Conservation (phyloP, 2,113 vertebrate species). For the Pungitius pungitius region DNA sequence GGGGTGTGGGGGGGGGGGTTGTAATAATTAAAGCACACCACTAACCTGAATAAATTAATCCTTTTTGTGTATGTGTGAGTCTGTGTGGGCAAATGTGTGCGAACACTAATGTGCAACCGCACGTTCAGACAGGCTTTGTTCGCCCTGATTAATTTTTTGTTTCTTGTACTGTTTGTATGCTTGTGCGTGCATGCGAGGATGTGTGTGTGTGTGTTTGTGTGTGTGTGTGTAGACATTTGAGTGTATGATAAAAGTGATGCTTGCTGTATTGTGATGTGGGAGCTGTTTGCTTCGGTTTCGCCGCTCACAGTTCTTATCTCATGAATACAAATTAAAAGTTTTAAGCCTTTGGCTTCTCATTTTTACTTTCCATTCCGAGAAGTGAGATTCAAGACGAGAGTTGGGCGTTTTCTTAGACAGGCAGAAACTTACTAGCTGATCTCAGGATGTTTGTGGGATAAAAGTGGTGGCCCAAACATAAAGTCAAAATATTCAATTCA, state of each 20-base stretch:
- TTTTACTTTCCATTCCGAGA: slow-evolving; percentile 39
- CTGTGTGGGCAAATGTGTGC: slow-evolving; percentile 10
- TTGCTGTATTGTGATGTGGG: slow-evolving; percentile 46
- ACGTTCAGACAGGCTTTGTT: slow-evolving; percentile 70
- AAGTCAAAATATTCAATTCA: not conserved
- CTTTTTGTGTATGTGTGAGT: slow-evolving; percentile 32
- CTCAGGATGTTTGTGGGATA: not conserved
- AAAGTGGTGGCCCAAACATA: not conserved
- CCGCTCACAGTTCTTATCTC: slow-evolving; percentile 59
- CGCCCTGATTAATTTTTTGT: slow-evolving; percentile 67
- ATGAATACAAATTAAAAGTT: slow-evolving; percentile 76
- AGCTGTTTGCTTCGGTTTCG: slow-evolving; percentile 61
- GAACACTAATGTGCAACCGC: slow-evolving; percentile 16
- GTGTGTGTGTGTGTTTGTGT: slow-evolving; percentile 27
- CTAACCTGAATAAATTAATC: slow-evolving; percentile 79
- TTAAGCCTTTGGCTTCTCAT: slow-evolving; percentile 46
- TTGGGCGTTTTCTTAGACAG: not conserved
- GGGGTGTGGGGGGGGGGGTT: slow-evolving; percentile 42
- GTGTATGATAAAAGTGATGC: slow-evolving; percentile 64
- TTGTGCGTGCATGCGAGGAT: slow-evolving; percentile 8
- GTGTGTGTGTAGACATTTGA: slow-evolving; percentile 38
- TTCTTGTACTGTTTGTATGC: slow-evolving; percentile 56
- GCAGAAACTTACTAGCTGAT: not conserved
- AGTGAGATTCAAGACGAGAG: slow-evolving; percentile 30
- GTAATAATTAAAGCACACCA: slow-evolving; percentile 81